Evolutionary conservation across 2,113 vertebrate genomes (phyloP), one percentile per base, ranked within the genome.

Genomic region (Mustela lutreola): DNA sequence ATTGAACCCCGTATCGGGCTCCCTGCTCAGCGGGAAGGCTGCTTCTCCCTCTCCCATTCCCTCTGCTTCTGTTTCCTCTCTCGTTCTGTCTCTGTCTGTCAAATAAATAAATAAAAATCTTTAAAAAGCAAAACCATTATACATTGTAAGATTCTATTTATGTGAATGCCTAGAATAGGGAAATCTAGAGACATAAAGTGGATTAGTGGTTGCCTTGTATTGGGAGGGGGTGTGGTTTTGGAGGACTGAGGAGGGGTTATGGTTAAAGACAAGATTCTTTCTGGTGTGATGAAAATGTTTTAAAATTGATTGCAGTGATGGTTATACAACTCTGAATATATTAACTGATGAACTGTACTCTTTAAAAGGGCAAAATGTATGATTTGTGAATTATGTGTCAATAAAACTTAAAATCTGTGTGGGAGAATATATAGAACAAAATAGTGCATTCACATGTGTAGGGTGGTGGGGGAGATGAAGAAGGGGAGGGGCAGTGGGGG

Each of bases 381-480:
- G 26, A 24, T 62, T 81, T 89, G 28, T 73, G 42, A 91, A 94
- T 92, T 92, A 86, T 48, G 70, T 80, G 26, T 86, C 78, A 96
- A 87, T 92, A 93, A 79, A 92, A 45, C 26, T 88, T 91, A 97
- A 83, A 84, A 93, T 75, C 79, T 83, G 94, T 76, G 16, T 79
- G 14, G 79, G 26, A 94, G 45, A 90, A 80, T 88, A 85, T 36
- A 70, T 71, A 65, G 88, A 87, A 95, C 31, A 90, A 31, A 95
- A 92, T 15, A n/a, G 65, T n/a, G 31, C 2, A 2, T 18, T 15
- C 31, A 67, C 33, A 18, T n/a, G 15, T 67, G 7, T 6, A 7
- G 15, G 31, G 14, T 53, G 15, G 63, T 16, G 31, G 62, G 62
- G 62, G 63, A 33, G 14, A 65, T 7, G 33, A 3, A 67, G 65